A percentile compares a stretch with the other conserved stretches of the same genome.
These are phyloP conservation scores for Andrena praecox DNA, from an alignment of 2,888 invertebrate genomes.

Conservation along the genomic window DNA sequence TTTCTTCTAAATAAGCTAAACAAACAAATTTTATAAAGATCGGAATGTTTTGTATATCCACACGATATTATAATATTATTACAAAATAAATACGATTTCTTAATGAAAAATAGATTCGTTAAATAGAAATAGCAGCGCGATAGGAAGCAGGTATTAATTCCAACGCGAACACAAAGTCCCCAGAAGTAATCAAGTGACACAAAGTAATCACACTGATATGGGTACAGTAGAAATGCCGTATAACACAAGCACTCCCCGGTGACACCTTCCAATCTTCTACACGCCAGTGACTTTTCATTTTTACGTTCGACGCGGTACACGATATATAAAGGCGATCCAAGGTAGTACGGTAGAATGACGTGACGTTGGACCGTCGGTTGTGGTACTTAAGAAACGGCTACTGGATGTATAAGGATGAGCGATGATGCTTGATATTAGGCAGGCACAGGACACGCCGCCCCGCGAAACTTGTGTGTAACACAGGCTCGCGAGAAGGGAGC, in stretches of 20 bases:
- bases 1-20: no score
- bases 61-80: no score
- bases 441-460: constrained; percentile 74
- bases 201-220: no score
- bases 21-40: no score
- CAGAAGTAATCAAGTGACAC: no score
- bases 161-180: no score
- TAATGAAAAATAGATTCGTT: no score
- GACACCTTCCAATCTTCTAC: not conserved
- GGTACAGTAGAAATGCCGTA: no score
- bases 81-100: no score
- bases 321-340: constrained; percentile 35
- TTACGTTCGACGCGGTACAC: not conserved
- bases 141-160: no score
- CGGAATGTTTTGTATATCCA: no score
- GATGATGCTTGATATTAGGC: constrained; percentile 83
- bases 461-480: constrained; percentile 70
- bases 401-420: constrained; percentile 75
- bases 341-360: constrained; percentile 51
- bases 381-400: constrained; percentile 63
- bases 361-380: constrained; percentile 45
- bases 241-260: not conserved
- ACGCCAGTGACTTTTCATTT: not conserved
- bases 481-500: constrained; percentile 58
- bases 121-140: no score